Percentiles rank a stretch among this genome's conserved stretches.
Evolutionary conservation across 2,888 invertebrate genomes (phyloP).

Genomic region (Phyto melanocephala): DNA sequence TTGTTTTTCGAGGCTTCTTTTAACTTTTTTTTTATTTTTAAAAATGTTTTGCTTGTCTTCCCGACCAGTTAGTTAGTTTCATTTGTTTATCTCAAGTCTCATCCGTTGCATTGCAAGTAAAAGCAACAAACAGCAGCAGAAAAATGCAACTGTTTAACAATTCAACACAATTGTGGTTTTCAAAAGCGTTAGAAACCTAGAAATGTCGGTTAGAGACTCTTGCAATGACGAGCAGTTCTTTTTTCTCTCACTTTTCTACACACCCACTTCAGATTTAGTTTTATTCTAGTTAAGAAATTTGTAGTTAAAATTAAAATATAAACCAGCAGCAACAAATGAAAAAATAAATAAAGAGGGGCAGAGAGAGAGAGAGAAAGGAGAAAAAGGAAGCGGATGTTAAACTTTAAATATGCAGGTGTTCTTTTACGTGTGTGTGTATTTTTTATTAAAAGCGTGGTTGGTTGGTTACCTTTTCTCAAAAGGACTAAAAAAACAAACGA

Average conservation of each 20-base stretch:
- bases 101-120: background rate
- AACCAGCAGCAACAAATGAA: constrained; percentile 4
- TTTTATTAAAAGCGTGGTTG: constrained; percentile 47
- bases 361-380: background rate
- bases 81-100: constrained; percentile 39
- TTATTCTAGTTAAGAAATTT: background rate
- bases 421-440: background rate
- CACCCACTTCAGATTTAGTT: background rate
- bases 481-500: constrained; percentile 25
- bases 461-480: constrained; percentile 50
- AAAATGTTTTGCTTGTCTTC: background rate
- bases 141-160: constrained; percentile 50
- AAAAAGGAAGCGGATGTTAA: constrained; percentile 52
- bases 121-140: constrained; percentile 3
- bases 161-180: constrained; percentile 49
- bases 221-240: background rate
- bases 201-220: constrained; percentile 47
- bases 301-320: constrained; percentile 13
- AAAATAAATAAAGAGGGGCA: background rate
- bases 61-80: constrained; percentile 14
- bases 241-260: background rate
- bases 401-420: constrained; percentile 5
- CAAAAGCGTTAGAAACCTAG: constrained; percentile 43
- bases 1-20: background rate
- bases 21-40: background rate